phyloP scores from a whole-genome alignment of 2,888 invertebrate species.

The Spodoptera littoralis region DNA sequence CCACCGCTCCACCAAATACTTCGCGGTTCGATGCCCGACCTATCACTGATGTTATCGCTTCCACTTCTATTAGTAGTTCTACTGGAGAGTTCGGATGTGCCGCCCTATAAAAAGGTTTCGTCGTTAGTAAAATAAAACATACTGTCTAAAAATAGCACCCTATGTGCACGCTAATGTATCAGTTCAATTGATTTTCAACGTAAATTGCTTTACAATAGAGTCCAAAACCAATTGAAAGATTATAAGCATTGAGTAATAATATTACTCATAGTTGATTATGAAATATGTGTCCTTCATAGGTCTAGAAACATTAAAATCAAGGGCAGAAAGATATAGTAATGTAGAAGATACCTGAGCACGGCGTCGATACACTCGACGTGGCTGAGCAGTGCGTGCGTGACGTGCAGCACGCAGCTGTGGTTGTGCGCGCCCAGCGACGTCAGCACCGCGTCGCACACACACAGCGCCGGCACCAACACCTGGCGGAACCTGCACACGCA shows the following conservation, averaged over 20 bases:
- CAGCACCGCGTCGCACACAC: slow-evolving; percentile 94
- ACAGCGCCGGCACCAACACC: slow-evolving; percentile 94
- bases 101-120: slow-evolving; percentile 63
- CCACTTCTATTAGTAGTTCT: slow-evolving; percentile 92
- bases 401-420: slow-evolving; percentile 94
- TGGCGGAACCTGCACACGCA: slow-evolving; percentile 91
- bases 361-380: slow-evolving; percentile 95
- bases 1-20: slow-evolving; percentile 72
- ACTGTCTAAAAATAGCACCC: too few species aligned
- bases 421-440: slow-evolving; percentile 95
- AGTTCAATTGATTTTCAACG: not conserved
- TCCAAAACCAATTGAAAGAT: too few species aligned
- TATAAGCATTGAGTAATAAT: too few species aligned
- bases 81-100: slow-evolving; percentile 90
- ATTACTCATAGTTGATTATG: too few species aligned
- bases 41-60: slow-evolving; percentile 93
- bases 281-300: too few species aligned
- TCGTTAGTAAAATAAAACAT: too few species aligned
- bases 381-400: slow-evolving; percentile 93
- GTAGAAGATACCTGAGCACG: slow-evolving; percentile 89
- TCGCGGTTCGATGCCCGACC: slow-evolving; percentile 90
- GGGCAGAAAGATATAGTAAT: not conserved
- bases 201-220: too few species aligned
- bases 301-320: too few species aligned
- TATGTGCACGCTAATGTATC: too few species aligned